Evolutionary conservation across 53 echinoderm and acorn worm genomes (phyloP), one percentile per base, ranked within the genome.

Genomic region (Stichopus horrens): DNA sequence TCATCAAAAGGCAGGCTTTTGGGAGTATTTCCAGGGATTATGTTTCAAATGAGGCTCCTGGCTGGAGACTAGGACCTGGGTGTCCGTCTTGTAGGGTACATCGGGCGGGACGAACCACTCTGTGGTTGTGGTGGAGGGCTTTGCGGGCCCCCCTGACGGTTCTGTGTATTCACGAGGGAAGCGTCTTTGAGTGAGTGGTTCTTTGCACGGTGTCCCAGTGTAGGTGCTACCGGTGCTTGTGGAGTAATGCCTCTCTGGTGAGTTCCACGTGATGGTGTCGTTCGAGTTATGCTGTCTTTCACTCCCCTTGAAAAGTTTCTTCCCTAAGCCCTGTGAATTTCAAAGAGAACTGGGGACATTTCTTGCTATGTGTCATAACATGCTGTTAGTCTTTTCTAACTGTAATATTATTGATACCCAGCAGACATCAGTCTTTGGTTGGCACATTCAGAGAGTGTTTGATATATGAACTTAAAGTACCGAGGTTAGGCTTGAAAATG

Each of bases 1-100:
- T 23, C 10, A 16, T 85, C 85, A 85, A 52, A 58, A 85, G 14
- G 65, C 85, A 6, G 95, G 93, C 80, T 96, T 99, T 82, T 99
- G 93, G 4, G 99, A 99, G 59, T 99, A 96, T 83, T 93, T 96
- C 99, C 99, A 99, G 3, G 99, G 99, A 88, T 99, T 96, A 13
- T 94, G 96, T 90, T 99, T 94, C 1, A 99, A 65, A 63, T 96
- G 96, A 8, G 99, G 99, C 78, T 99, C 99, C 88, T 99, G 91
- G 52, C 96, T 96, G 18, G 99, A 99, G 0, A 96, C 99, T 9
- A 96, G 92, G 20, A 92, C 92, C 60, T 99, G 99, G 52, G 99
- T 99, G 67, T 87, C 80, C 8, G 99, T 99, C 81, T 88, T 88
- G 73, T 93, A 91, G 0, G 99, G 99, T 73, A 99, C 94, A 84